Percentiles rank a stretch among this genome's conserved stretches.
phyloP scores from a whole-genome alignment of 2,888 invertebrate species.

The Ischnura elegans region DNA sequence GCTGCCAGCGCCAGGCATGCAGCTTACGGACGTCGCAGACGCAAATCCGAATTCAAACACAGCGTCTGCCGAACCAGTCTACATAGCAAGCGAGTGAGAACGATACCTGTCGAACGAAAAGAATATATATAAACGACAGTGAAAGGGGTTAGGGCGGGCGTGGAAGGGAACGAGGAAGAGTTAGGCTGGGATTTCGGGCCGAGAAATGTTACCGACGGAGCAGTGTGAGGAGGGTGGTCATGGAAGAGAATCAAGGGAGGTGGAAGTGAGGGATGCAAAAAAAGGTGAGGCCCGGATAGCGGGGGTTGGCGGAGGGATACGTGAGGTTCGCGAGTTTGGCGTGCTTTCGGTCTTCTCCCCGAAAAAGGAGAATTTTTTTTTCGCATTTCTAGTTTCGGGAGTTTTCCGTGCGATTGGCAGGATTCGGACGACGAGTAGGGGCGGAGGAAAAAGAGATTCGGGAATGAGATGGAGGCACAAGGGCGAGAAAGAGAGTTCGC shows the following conservation, averaged over 20 bases:
- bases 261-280: no score
- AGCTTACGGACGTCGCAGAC: neutral
- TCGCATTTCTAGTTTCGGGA: neutral
- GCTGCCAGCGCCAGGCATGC: neutral
- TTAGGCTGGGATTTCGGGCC: no score
- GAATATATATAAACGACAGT: neutral
- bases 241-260: neutral
- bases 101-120: constrained; percentile 46
- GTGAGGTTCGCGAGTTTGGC: constrained; percentile 49
- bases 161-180: neutral
- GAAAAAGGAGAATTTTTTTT: constrained; percentile 22
- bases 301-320: neutral
- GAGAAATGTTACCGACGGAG: no score
- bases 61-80: neutral
- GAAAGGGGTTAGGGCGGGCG: neutral
- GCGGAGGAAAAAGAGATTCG: neutral
- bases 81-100: constrained; percentile 32
- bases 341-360: constrained; percentile 40
- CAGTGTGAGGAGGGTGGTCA: neutral
- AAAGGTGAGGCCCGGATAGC: neutral
- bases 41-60: constrained; percentile 24
- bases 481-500: neutral
- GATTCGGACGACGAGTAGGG: neutral
- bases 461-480: neutral
- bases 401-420: constrained; percentile 16